Evolutionary conservation across 1,140 invertebrate genomes (phyloP).

Genomic region (Musca vetustissima): DNA sequence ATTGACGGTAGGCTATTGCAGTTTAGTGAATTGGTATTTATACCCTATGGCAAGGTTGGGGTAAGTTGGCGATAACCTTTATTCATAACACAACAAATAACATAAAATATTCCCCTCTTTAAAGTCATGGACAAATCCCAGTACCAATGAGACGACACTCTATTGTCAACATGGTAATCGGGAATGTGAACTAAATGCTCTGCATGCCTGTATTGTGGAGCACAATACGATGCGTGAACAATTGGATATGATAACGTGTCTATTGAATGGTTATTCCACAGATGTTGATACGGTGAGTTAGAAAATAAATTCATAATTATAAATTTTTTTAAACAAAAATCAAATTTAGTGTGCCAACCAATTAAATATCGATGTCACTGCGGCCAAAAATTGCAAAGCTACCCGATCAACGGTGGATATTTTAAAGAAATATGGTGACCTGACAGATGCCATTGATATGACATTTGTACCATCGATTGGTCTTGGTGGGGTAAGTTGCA

Average conservation of each 20-base stretch:
- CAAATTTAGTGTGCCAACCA: constrained; percentile 35
- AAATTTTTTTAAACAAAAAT: too few relatives aligned
- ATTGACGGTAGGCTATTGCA: constrained; percentile 37
- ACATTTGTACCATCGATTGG: constrained; percentile 51
- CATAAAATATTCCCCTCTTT: constrained; percentile 24
- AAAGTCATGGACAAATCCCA: constrained; percentile 26
- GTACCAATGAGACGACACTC: constrained; percentile 28
- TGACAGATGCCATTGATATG: constrained; percentile 38
- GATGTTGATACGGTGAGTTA: constrained; percentile 33
- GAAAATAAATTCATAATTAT: too few relatives aligned
- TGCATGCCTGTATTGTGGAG: constrained; percentile 49
- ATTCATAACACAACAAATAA: not conserved
- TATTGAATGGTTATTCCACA: constrained; percentile 39
- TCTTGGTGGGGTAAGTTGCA: constrained; percentile 41
- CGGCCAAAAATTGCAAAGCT: constrained; percentile 38
- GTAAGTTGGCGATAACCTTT: constrained; percentile 37
- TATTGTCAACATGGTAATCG: constrained; percentile 43
- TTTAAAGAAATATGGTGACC: constrained; percentile 40
- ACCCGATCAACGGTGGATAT: constrained; percentile 38
- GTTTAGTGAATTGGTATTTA: constrained; percentile 40
- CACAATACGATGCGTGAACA: constrained; percentile 31
- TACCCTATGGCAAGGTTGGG: constrained; percentile 51
- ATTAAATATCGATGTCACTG: constrained; percentile 35
- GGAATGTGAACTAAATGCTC: constrained; percentile 50
- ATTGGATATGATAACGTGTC: constrained; percentile 44